Percentiles rank a stretch among this genome's conserved stretches.
phyloP scores from a whole-genome alignment of 2,888 invertebrate genomes.

The Arenicola marina region DNA sequence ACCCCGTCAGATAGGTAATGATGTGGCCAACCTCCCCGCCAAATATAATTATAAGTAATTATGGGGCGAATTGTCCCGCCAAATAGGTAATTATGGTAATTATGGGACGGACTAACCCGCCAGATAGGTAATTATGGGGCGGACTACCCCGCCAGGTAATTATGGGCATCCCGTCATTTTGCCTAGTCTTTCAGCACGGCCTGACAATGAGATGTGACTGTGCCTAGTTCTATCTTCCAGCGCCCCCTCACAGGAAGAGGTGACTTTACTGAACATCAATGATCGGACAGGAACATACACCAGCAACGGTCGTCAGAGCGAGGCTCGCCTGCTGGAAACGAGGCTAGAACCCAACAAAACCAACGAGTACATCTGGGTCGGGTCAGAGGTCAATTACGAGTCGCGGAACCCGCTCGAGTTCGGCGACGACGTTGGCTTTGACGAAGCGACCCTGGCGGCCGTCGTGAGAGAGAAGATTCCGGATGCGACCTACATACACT shows the following conservation, averaged over 20 bases:
- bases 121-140: too few relatives aligned
- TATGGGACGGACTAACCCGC: too few relatives aligned
- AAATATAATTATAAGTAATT: too few relatives aligned
- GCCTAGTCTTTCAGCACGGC: too few relatives aligned
- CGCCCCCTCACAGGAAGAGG: constrained; percentile 7
- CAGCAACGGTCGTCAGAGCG: not conserved
- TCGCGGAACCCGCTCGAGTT: constrained; percentile 1
- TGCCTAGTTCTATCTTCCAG: not conserved
- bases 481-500: not conserved
- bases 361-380: not conserved
- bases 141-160: too few relatives aligned
- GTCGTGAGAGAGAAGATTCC: not conserved
- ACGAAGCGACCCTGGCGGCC: not conserved
- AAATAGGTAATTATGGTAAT: too few relatives aligned
- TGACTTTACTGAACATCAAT: constrained; percentile 8
- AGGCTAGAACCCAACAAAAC: not conserved
- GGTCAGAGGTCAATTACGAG: not conserved
- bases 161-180: too few relatives aligned
- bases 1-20: too few relatives aligned
- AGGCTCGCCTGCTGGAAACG: not conserved
- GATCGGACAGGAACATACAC: constrained; percentile 12
- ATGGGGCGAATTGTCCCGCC: too few relatives aligned
- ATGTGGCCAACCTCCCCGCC: too few relatives aligned
- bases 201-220: too few relatives aligned
- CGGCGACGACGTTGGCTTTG: constrained; percentile 13